Percentiles rank a stretch among this genome's conserved stretches.
Conservation (phyloP, 2,113 vertebrate species). For the Rhabdornis inornatus region DNA sequence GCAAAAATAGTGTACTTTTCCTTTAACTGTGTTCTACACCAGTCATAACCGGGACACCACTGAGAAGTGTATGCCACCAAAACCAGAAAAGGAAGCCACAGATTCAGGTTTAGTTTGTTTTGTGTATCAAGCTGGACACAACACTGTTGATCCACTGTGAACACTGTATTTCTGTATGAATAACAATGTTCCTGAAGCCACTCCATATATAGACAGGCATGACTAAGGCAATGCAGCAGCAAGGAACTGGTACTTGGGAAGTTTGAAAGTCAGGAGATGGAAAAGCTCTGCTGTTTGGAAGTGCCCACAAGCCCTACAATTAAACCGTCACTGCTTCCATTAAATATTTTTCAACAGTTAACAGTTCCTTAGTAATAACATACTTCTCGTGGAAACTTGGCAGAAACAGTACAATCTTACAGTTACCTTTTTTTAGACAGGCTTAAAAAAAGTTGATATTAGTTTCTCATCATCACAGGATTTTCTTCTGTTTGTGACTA, state of each 20-base stretch:
- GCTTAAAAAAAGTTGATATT: neutral
- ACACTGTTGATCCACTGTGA: neutral
- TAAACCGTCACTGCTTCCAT: neutral
- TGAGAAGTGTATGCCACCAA: neutral
- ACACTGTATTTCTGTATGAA: neutral
- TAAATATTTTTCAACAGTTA: neutral
- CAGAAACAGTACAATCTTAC: neutral
- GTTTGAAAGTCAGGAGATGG: neutral
- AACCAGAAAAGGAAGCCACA: neutral
- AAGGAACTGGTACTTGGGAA: neutral
- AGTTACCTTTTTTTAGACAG: neutral
- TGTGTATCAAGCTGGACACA: neutral
- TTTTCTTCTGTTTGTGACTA: neutral
- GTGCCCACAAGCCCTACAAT: neutral
- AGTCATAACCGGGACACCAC: neutral
- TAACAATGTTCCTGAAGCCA: neutral
- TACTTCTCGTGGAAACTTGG: neutral
- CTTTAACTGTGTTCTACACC: neutral
- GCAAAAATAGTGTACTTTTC: neutral
- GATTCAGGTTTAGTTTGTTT: neutral
- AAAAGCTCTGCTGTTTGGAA: neutral
- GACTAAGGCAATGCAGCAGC: neutral
- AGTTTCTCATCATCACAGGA: neutral
- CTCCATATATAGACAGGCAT: neutral
- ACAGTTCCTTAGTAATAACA: neutral